A percentile compares a stretch with the other conserved stretches of the same genome.
Evolutionary conservation across 1,140 invertebrate species (phyloP).

Genomic region (Solen grandis): DNA sequence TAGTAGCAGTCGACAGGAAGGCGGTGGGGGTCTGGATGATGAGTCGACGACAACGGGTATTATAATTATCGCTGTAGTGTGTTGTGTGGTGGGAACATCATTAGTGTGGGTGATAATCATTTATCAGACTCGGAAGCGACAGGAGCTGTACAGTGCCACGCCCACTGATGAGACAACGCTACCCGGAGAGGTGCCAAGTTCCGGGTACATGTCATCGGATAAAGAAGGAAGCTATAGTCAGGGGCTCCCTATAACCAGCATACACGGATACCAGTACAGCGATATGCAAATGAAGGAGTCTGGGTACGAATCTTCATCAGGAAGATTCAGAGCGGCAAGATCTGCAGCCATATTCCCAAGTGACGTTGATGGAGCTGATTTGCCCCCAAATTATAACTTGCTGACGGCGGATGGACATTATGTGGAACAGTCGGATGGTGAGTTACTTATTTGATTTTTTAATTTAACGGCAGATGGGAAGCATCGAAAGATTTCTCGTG

Average conservation of each 20-base stretch:
- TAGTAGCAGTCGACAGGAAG: conserved; percentile 5
- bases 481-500: background rate
- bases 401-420: conserved; percentile 64
- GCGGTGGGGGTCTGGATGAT: conserved; percentile 78
- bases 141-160: conserved; percentile 77
- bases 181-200: conserved; percentile 74
- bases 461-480: background rate
- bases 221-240: conserved; percentile 73
- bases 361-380: conserved; percentile 74
- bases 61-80: conserved; percentile 93
- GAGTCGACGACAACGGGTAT: conserved; percentile 89
- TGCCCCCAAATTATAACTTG: conserved; percentile 51
- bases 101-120: conserved; percentile 96
- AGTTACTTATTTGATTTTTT: background rate
- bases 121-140: conserved; percentile 87
- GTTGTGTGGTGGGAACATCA: conserved; percentile 93
- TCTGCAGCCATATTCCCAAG: conserved; percentile 71
- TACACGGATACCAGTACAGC: conserved; percentile 69
- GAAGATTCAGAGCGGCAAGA: conserved; percentile 69
- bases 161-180: conserved; percentile 78
- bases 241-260: conserved; percentile 56
- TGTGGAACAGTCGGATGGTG: conserved; percentile 64
- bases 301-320: conserved; percentile 75
- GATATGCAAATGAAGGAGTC: conserved; percentile 77
- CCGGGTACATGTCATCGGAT: conserved; percentile 73